These are phyloP conservation scores for Corythornis cristatus DNA, from an alignment of 2,113 vertebrate genomes.

Conservation along the genomic window DNA sequence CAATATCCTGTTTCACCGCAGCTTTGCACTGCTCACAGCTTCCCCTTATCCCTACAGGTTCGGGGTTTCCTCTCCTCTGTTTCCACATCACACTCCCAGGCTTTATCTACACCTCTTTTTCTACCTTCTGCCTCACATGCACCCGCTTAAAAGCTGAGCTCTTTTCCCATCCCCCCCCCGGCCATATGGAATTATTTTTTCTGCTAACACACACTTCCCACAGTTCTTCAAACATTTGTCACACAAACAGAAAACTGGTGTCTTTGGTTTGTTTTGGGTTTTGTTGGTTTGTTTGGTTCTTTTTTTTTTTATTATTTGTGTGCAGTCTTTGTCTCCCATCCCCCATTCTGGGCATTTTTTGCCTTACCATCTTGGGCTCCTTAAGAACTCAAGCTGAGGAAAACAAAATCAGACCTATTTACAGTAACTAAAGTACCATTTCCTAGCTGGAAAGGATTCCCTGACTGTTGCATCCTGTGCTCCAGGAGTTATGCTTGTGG, in stretches of 20 bases:
- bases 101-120: not conserved
- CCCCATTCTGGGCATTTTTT: not conserved
- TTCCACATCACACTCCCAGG: fast-evolving
- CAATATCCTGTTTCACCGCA: not conserved
- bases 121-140: not conserved
- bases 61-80: not conserved
- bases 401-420: not conserved
- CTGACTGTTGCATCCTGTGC: not conserved
- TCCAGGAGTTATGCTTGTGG: not conserved
- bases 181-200: not conserved
- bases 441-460: not conserved
- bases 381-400: not conserved
- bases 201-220: not conserved
- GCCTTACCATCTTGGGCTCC: not conserved
- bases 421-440: not conserved
- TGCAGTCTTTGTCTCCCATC: not conserved
- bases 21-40: not conserved
- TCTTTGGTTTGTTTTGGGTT: not conserved
- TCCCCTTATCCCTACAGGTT: not conserved
- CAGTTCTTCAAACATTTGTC: not conserved
- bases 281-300: too few species aligned
- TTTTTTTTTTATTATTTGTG: not conserved
- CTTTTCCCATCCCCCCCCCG: not conserved
- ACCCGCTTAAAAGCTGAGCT: not conserved
- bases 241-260: not conserved